phyloP scores from a whole-genome alignment of 2,797 vertebrate species.

The Coregonus ussuriensis region DNA sequence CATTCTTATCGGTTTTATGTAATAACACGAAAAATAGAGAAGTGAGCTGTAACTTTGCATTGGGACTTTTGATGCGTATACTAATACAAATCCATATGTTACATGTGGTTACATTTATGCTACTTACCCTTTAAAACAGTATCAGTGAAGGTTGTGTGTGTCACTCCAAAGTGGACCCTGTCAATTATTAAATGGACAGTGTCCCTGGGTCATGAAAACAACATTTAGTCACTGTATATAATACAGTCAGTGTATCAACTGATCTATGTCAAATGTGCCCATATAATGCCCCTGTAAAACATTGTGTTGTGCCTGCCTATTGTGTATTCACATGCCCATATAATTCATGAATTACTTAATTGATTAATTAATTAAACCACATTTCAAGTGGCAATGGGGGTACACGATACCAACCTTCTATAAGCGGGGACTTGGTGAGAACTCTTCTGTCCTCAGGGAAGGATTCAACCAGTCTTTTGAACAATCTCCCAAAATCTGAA shows the following conservation, averaged over 20 bases:
- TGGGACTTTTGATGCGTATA: no score
- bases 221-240: no score
- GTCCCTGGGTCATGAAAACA: constrained; percentile 31
- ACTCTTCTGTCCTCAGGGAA: constrained; percentile 89
- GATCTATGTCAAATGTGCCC: no score
- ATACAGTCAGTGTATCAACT: no score
- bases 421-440: constrained; percentile 82
- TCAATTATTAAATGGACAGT: no score
- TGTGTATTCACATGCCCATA: neutral
- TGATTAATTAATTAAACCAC: neutral
- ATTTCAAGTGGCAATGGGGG: neutral
- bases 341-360: no score
- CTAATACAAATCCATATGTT: neutral
- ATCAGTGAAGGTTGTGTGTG: constrained; percentile 34
- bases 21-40: no score
- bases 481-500: constrained; percentile 87
- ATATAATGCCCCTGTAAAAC: neutral
- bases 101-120: neutral
- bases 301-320: neutral
- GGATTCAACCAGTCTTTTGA: constrained; percentile 85
- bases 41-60: no score
- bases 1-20: no score
- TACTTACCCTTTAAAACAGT: neutral
- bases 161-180: constrained; percentile 26
- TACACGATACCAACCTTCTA: constrained; percentile 81